Base-by-base conservation (phyloP, 2,888 invertebrate genomes). In the Sycophila texana region DNA sequence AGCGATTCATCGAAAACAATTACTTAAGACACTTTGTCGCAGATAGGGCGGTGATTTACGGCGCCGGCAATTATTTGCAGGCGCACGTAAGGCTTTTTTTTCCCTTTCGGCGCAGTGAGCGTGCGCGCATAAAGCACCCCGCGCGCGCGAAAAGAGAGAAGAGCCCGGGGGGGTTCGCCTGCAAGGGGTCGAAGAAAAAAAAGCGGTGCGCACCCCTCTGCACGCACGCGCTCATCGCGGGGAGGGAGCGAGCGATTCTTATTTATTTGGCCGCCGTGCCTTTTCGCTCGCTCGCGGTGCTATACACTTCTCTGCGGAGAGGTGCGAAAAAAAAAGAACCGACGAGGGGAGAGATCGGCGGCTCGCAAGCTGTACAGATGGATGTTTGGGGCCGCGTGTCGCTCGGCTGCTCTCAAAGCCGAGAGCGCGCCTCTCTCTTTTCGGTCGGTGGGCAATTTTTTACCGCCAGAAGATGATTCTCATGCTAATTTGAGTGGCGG, bases 11-110 rank as follows among this genome's bases (percentile, higher is more conserved):
- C 73, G 80, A 80, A 80, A 80, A 80, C 80, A 80, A 80, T 80
- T 80, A 80, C 76, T 80, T 80, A 76, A 73, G 80, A 80, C 73
- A 76, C 80, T 80, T 76, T 76, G 80, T 78, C 77, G 73, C 73
- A 73, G 77, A 73, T 78, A 73, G 77, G 73, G 63, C 51, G 79
- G 67, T 80, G 80, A 80, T 80, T 80, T 76, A 80, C 76, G 80
- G 72, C 73, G 61, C 65, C 72, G 76, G 72, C 80, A 76, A 75
- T 80, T 80, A 80, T 80, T 76, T 66, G 75, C 80, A 80, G 80
- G 68, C 80, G 75, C 73, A 76, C 80, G 63, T 79, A 79, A 79
- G 74, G 68, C 67, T 30, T 12, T 51, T 12, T 51, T 57, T 13
- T n/a, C 13, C 2, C 66, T n/a, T 22, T 7, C 49, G 26, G 20